phyloP scores from a whole-genome alignment of 64 coral and sea anemone species.

The Montipora capricornis region DNA sequence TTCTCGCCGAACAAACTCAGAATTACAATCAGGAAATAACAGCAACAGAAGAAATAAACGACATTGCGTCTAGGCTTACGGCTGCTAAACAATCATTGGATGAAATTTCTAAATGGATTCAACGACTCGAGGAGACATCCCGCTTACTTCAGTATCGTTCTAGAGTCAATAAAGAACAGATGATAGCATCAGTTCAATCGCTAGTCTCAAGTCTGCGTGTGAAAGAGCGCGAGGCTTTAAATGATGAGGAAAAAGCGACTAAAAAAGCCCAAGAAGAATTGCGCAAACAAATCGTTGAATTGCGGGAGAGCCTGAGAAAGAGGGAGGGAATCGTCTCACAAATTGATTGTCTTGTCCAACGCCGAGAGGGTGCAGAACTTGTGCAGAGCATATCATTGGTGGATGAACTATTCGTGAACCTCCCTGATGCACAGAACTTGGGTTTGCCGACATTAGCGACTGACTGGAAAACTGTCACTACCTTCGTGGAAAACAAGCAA shows the following conservation, averaged over 20 bases:
- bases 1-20: not conserved
- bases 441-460: not conserved
- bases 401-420: not conserved
- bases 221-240: not conserved
- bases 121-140: not conserved
- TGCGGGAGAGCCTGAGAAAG: not conserved
- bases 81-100: not conserved
- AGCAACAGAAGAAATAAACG: not conserved
- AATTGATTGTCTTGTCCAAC: not conserved
- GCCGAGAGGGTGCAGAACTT: not conserved
- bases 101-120: not conserved
- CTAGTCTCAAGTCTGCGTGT: not conserved
- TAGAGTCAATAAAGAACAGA: not conserved
- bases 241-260: not conserved
- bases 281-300: not conserved
- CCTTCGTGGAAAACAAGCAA: constrained; percentile 8
- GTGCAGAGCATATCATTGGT: not conserved
- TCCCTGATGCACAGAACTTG: not conserved
- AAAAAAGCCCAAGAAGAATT: not conserved
- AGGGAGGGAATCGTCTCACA: not conserved
- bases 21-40: constrained; percentile 1
- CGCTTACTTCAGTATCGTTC: not conserved
- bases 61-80: not conserved
- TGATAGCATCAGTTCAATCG: not conserved
- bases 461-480: not conserved